phyloP scores from a whole-genome alignment of 2,113 vertebrate species.

The Morone saxatilis region DNA sequence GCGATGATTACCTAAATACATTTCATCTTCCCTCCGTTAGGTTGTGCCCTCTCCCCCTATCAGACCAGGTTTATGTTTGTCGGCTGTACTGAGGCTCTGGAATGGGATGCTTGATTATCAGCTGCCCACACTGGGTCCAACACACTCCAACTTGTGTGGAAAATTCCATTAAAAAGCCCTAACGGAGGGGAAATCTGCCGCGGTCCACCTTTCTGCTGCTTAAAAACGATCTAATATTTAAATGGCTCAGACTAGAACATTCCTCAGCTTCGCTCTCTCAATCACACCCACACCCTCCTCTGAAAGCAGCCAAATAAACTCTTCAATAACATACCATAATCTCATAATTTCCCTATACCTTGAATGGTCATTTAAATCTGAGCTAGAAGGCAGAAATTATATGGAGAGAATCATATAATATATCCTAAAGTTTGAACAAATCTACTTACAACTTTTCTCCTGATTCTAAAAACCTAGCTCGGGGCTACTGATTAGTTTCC shows the following conservation, averaged over 20 bases:
- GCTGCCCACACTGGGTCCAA: background rate
- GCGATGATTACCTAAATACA: background rate
- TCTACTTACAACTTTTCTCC: conserved; percentile 67
- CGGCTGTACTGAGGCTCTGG: background rate
- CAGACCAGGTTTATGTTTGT: background rate
- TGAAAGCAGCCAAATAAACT: conserved; percentile 5
- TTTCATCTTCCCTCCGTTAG: conserved; percentile 12
- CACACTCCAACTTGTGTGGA: background rate
- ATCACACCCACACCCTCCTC: conserved; percentile 52
- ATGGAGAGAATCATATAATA: conserved; percentile 53
- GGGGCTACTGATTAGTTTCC: conserved; percentile 60
- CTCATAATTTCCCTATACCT: conserved; percentile 52
- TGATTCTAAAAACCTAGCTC: conserved; percentile 54
- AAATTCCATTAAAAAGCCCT: conserved; percentile 7
- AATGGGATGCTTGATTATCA: conserved; percentile 19
- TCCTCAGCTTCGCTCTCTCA: conserved; percentile 26
- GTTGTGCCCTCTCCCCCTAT: background rate
- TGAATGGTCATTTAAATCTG: conserved; percentile 61
- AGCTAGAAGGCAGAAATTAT: conserved; percentile 57
- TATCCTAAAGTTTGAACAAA: conserved; percentile 72
- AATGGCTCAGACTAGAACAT: background rate
- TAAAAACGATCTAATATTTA: conserved; percentile 35
- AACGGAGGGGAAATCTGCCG: background rate
- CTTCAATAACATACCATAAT: conserved; percentile 32
- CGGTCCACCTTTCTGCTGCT: background rate